Percentiles rank a stretch among this genome's conserved stretches.
phyloP scores from a whole-genome alignment of 2,888 invertebrate genomes.

The Phlogophora meticulosa region DNA sequence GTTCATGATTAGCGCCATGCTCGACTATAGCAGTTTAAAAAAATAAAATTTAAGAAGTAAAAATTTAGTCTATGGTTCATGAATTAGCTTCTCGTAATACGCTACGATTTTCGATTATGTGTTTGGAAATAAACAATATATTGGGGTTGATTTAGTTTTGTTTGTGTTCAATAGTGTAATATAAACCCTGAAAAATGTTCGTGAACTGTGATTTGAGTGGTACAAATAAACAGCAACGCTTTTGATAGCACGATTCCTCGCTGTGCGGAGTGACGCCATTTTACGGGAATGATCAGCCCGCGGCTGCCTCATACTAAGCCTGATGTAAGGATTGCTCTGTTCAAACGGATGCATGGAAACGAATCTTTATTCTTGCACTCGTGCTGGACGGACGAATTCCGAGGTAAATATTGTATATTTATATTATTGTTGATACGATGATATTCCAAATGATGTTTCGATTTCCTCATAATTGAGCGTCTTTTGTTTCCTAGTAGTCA shows the following conservation, averaged over 20 bases:
- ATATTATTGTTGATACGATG: constrained; percentile 77
- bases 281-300: constrained; percentile 91
- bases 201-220: constrained; percentile 77
- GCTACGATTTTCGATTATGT: constrained; percentile 86
- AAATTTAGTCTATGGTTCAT: constrained; percentile 83
- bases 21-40: constrained; percentile 67
- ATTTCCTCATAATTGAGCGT: constrained; percentile 87
- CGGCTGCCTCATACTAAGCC: constrained; percentile 89
- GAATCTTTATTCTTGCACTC: constrained; percentile 88
- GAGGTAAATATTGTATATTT: constrained; percentile 81
- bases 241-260: constrained; percentile 89
- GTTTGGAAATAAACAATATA: constrained; percentile 89
- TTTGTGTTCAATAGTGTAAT: constrained; percentile 74
- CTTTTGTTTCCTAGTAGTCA: constrained; percentile 88
- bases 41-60: constrained; percentile 76
- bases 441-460: constrained; percentile 83
- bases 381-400: constrained; percentile 90
- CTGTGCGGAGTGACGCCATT: constrained; percentile 91
- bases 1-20: constrained; percentile 67
- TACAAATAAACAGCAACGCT: constrained; percentile 78
- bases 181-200: constrained; percentile 80
- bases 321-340: constrained; percentile 88
- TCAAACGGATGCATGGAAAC: constrained; percentile 89
- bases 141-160: constrained; percentile 76
- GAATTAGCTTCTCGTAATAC: constrained; percentile 89